Evolutionary conservation across 2,888 invertebrate genomes (phyloP).

Genomic region (Cybosia mesomella): DNA sequence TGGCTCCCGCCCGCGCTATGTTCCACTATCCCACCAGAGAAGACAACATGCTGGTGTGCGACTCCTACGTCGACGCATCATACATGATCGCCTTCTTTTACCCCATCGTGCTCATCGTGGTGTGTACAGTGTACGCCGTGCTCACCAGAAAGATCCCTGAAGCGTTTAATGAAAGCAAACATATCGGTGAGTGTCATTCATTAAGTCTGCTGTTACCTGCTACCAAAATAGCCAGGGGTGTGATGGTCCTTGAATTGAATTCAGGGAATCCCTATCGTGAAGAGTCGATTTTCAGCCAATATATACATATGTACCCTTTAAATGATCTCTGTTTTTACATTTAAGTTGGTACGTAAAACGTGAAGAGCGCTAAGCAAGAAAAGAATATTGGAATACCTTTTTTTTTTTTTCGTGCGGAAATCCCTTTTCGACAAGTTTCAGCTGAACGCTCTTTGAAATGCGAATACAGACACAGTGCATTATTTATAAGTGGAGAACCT

Average conservation of each 20-base stretch:
- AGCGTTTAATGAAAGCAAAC: conserved; percentile 99
- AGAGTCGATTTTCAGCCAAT: background rate
- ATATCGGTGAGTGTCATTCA: conserved; percentile 91
- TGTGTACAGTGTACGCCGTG: conserved; percentile 98
- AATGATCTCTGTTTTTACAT: background rate
- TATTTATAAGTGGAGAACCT: background rate
- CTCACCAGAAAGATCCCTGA: conserved; percentile 98
- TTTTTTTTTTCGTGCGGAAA: too few relatives aligned
- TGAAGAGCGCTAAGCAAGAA: background rate
- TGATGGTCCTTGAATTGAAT: background rate
- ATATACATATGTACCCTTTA: background rate
- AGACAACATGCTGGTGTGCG: conserved; percentile 97
- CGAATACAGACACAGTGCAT: background rate
- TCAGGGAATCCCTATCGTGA: background rate
- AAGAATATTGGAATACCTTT: background rate
- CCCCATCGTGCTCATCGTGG: conserved; percentile 95
- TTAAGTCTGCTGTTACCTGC: background rate
- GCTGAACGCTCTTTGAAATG: background rate
- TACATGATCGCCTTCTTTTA: conserved; percentile 98
- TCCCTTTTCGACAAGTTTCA: background rate
- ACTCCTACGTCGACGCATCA: conserved; percentile 96
- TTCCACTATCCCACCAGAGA: conserved; percentile 96
- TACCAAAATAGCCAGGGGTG: too few relatives aligned
- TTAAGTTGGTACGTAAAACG: background rate
- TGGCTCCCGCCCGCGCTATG: conserved; percentile 95